Evolutionary conservation across 2,888 invertebrate species (phyloP).

Genomic region (Teleogryllus oceanicus): DNA sequence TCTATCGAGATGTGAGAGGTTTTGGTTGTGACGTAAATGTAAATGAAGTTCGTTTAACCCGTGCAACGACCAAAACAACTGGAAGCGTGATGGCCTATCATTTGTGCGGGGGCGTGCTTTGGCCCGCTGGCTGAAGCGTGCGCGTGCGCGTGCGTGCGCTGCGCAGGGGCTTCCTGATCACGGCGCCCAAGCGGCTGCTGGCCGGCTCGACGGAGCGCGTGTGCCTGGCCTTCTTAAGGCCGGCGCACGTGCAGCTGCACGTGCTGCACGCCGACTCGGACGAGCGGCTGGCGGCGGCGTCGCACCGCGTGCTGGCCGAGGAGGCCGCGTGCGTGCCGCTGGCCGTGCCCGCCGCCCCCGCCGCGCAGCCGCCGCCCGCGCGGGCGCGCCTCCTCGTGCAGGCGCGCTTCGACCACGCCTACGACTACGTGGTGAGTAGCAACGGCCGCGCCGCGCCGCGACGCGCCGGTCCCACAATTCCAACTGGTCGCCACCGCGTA

Average conservation of each 20-base stretch:
- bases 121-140: too few species aligned
- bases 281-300: slow-evolving; percentile 24
- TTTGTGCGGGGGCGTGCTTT: too few species aligned
- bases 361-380: slow-evolving; percentile 26
- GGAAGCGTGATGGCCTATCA: too few species aligned
- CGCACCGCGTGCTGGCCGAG: slow-evolving; percentile 20
- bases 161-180: slow-evolving; percentile 35
- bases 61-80: too few species aligned
- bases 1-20: too few species aligned
- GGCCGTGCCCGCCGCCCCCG: background rate
- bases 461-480: too few species aligned
- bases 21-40: too few species aligned
- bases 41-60: too few species aligned
- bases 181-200: slow-evolving; percentile 36
- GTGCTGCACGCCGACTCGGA: slow-evolving; percentile 32
- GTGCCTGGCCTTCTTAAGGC: slow-evolving; percentile 36
- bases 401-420: slow-evolving; percentile 45
- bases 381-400: slow-evolving; percentile 32
- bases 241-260: slow-evolving; percentile 34
- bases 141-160: background rate
- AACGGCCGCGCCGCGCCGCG: too few species aligned
- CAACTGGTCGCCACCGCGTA: too few species aligned
- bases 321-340: background rate
- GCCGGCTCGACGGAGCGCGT: slow-evolving; percentile 34
- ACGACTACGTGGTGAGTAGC: slow-evolving; percentile 43